phyloP scores from a whole-genome alignment of 2,797 vertebrate species.

The Mycteria americana region DNA sequence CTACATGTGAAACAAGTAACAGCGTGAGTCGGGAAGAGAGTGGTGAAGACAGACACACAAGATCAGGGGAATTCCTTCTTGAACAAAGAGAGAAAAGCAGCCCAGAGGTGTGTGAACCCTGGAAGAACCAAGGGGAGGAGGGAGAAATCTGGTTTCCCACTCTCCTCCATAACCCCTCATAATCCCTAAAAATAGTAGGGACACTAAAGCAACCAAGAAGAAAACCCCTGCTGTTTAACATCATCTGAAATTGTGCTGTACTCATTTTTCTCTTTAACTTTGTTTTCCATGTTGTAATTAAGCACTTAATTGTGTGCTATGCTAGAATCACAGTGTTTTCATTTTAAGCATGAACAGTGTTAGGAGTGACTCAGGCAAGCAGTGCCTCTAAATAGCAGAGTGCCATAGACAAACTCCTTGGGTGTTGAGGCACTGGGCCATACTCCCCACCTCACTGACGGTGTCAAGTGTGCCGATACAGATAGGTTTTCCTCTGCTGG shows the following conservation, averaged over 20 bases:
- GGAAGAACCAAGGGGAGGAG: neutral
- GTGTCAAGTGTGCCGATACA: neutral
- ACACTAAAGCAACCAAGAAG: neutral
- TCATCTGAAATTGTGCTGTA: neutral
- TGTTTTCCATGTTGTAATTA: neutral
- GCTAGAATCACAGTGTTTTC: neutral
- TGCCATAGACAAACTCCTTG: neutral
- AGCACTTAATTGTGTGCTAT: neutral
- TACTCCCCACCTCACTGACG: neutral
- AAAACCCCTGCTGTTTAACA: neutral
- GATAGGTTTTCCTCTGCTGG: neutral
- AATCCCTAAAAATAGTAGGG: neutral
- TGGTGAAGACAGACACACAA: neutral
- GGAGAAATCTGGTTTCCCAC: neutral
- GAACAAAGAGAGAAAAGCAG: neutral
- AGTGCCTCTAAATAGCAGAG: neutral
- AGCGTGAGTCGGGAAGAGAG: neutral
- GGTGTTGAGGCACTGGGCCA: neutral
- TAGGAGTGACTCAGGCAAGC: neutral
- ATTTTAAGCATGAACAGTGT: neutral
- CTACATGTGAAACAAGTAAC: neutral
- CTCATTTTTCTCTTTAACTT: neutral
- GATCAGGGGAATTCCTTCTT: neutral
- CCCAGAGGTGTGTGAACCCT: neutral
- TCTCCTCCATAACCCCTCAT: neutral